Base-by-base conservation (phyloP, 2,113 vertebrate species). In the Acinonyx jubatus region DNA sequence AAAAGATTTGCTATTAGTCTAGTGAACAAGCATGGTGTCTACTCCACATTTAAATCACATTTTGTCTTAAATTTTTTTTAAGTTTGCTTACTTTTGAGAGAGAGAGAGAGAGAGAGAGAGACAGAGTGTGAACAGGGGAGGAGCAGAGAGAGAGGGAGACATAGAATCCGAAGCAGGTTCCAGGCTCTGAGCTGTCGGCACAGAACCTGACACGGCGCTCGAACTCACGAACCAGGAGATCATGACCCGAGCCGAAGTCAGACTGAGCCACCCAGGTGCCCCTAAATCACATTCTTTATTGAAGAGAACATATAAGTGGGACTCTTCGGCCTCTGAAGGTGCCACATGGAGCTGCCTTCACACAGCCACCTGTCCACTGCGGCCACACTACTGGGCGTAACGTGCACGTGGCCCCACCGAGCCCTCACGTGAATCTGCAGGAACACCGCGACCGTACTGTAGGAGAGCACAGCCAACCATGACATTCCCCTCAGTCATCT, bases 401-500 rank as follows among this genome's bases (percentile, higher is more conserved):
- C 63, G 5, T 0, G 23, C 25, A 0, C 25, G 1, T 14, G 27
- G 23, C 61, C 63, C 4, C 7, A 13, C 11, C 0, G 2, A 10
- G 45, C 33, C 41, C 89, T 45, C 27, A 0, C 11, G 0, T 45
- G 7, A 3, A 3, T 8, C 61, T 38, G n/a, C 9, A 11, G 45
- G 76, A 9, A 25, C 16, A 0, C 15, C 0, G 57, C 1, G 25
- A 63, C 25, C 2, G 0, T 1, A 1, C 10, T 25, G 1, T 3
- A 7, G 55, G 80, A 11, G 23, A 41, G 25, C 25, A 14, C 14
- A 4, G 8, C n/a, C 55, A n/a, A 23, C 55, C 0, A 4, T 12
- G 6, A 19, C 15, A 0, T 7, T 38, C 25, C 21, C 33, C 23
- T 31, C 57, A 16, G 12, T 4, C 52, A 25, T 12, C 71, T 0